Base-by-base conservation (phyloP, 2,888 invertebrate genomes). In the Leptopilina drosophilae region DNA sequence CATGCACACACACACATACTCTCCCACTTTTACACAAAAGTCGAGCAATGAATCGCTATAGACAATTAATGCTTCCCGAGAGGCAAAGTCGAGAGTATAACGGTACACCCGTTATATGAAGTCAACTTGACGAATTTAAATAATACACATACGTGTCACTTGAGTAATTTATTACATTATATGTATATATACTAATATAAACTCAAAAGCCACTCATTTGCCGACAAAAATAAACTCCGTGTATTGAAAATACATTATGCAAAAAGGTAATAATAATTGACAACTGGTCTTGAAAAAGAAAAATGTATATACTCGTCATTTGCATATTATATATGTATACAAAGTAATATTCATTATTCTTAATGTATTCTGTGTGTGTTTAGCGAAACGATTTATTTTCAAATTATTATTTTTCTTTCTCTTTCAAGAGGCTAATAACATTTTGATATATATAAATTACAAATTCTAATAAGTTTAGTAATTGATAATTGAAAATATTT, bases 121-220 rank as follows among this genome's bases (percentile, higher is more conserved):
- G 56, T 26, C 9, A 33, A 73, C 9, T 73, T 73, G 73, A 73
- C 73, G 33, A 73, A 73, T 56, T 73, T 11, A 73, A 73, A 73
- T 59, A 9, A 73, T 49, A 12, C 11, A 9, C 12, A 14, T 33
- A 14, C 20, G 49, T 53, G 53, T 53, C 53, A 69, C 53, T 15
- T 20, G 0, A 69, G 26, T 49, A 20, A 69, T 53, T 53, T 8
- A 67, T 12, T 49, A 46, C 49, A 67, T 67, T 49, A 33, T 1
- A 49, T 49, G 12, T 42, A 49, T 49, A 49, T 49, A 49, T 42
- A 33, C 42, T 5, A 4, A 33, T 33, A 33, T 33, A 33, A 33
- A 42, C 42, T 42, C 42, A 11, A 14, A 69, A 49, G 67, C 14
- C 11, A 49, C 59, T n/a, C 12, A 7, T 49, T 49, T 69, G 42